Base-by-base conservation (phyloP, 2,797 vertebrate species). In the Phoxinus dragarum region DNA sequence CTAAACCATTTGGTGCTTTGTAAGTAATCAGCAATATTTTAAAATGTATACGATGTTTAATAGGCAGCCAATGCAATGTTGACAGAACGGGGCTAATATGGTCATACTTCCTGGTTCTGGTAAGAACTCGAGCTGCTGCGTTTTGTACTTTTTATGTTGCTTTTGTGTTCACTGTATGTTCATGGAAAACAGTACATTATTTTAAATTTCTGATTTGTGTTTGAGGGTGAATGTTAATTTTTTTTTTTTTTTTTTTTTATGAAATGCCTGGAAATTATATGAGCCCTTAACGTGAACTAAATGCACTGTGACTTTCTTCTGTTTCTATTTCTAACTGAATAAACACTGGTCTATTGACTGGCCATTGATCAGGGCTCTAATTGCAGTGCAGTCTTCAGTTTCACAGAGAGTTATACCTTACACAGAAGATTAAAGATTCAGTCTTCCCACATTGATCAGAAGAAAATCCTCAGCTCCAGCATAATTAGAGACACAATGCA, bases 401-500 rank as follows among this genome's bases (percentile, higher is more conserved):
- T 96, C 96, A 94, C 91, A 71, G 93, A 96, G 96, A 97, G 96
- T 96, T 97, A 97, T 94, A 92, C 94, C 96, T 97, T 97, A 96
- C 96, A 96, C 94, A 90, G 93, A 94, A 96, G 95, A 97, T 97
- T 97, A 96, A 97, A 96, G 96, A 96, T 96, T 95, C 95, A 96
- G 31, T 96, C 95, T 93, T 95, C 94, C 90, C 91, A 91, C 96
- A 99, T 98, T 92, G 97, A 98, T 97, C 95, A 95, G 66, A 89
- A 94, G 94, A 94, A 83, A 95, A 96, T 96, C 95, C 95, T 96
- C 95, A 92, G 95, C 96, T 96, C 96, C 93, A 94, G 96, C 96
- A 95, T 97, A 98, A 98, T 98, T 97, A 98, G 96, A 93, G 94
- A 97, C 96, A 97, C 96, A 96, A 96, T 96, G 92, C 94, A 94